phyloP scores from a whole-genome alignment of 2,888 invertebrate species.

The Nomada flava region DNA sequence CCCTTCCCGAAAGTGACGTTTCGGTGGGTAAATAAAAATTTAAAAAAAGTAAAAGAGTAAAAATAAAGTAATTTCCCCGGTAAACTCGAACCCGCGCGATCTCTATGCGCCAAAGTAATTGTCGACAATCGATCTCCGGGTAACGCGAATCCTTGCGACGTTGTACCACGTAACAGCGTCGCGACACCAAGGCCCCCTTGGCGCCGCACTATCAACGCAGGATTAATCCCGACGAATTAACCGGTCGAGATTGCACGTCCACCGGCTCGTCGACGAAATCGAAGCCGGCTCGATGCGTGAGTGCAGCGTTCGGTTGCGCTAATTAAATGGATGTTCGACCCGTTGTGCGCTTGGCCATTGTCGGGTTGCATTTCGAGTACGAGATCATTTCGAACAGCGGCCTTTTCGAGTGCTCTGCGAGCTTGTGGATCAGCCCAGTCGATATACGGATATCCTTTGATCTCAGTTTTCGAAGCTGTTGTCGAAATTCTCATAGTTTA shows the following conservation, averaged over 20 bases:
- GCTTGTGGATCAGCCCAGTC: not conserved
- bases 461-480: not conserved
- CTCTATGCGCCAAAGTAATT: not conserved
- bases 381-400: slow-evolving; percentile 1
- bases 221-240: slow-evolving; percentile 73
- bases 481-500: no score
- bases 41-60: no score
- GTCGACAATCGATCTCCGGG: not conserved
- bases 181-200: slow-evolving; percentile 12
- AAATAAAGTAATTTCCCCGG: no score
- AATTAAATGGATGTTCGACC: slow-evolving; percentile 61
- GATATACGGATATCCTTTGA: not conserved
- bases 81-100: not conserved
- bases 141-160: not conserved
- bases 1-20: no score
- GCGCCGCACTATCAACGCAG: slow-evolving; percentile 58
- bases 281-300: slow-evolving; percentile 36
- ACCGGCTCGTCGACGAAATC: slow-evolving; percentile 38
- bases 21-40: no score
- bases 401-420: not conserved
- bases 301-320: slow-evolving; percentile 38
- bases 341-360: not conserved
- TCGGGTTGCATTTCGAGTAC: not conserved
- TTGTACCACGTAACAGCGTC: slow-evolving; percentile 53
- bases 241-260: slow-evolving; percentile 56